Evolutionary conservation across 2,113 vertebrate genomes (phyloP).

Genomic region (Ceyx cyanopectus): DNA sequence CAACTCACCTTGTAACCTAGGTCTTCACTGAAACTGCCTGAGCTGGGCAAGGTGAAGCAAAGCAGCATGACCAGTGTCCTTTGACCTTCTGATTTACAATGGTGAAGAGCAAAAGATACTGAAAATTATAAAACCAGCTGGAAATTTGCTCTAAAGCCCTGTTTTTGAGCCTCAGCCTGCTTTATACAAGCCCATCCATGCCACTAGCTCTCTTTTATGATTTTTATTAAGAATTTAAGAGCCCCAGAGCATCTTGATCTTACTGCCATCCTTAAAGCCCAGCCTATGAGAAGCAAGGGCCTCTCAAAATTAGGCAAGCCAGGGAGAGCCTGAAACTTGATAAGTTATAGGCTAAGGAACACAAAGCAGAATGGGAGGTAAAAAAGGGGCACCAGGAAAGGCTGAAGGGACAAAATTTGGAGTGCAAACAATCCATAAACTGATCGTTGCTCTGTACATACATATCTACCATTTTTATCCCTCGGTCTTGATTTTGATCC

Average conservation of each 20-base stretch:
- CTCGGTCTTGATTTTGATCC: background rate
- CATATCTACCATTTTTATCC: background rate
- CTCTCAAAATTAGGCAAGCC: background rate
- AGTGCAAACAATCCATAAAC: background rate
- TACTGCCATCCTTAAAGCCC: background rate
- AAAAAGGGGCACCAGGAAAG: background rate
- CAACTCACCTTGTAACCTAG: background rate
- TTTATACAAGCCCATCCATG: background rate
- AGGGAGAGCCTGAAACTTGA: slow-evolving; percentile 2
- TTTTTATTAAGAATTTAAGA: background rate
- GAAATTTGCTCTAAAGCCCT: background rate
- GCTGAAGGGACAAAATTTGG: background rate
- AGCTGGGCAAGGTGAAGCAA: background rate
- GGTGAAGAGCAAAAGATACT: background rate
- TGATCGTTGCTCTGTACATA: background rate
- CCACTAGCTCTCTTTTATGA: background rate
- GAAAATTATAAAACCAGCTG: background rate
- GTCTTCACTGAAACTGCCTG: background rate
- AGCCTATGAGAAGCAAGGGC: background rate
- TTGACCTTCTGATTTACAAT: background rate
- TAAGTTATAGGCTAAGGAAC: background rate
- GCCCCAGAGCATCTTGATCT: background rate
- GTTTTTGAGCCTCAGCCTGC: background rate
- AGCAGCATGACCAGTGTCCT: background rate
- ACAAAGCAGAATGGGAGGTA: background rate